Evolutionary conservation across 2,797 vertebrate genomes (phyloP), one percentile per base, ranked within the genome.

Genomic region (Denticeps clupeoides): DNA sequence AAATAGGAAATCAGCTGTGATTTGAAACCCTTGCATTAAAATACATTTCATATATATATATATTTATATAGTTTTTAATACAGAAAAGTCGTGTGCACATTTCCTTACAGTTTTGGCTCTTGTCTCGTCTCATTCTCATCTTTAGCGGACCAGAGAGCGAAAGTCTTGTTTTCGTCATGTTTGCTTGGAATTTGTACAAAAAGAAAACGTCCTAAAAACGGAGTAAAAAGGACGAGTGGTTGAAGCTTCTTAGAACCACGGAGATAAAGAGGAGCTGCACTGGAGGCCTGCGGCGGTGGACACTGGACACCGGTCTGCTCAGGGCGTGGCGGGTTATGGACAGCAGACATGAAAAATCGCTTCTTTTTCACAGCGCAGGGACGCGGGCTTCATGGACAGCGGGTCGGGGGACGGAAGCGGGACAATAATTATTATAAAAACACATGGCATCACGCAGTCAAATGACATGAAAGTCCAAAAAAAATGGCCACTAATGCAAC

Each of bases 401-500:
- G n/a, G n/a, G n/a, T n/a, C n/a, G n/a, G n/a, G n/a, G n/a, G n/a
- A n/a, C n/a, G n/a, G n/a, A n/a, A n/a, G n/a, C n/a, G n/a, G n/a
- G n/a, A n/a, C n/a, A n/a, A n/a, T n/a, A 62, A 18, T 46, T 63
- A 70, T 47, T 65, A 59, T 62, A 49, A 47, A 35, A 53, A 37
- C 33, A 13, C 55, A 55, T 50, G 62, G 51, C 51, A 47, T 62
- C 82, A 81, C 60, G 85, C 82, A 88, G 90, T 89, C 89, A 90
- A 87, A 85, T 84, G 33, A 37, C 19, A 9, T 37, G 18, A 18
- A 4, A 8, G 37, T 8, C 7, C 16, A 13, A 35, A 7, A 13
- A 35, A 35, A 35, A 8, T 3, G 37, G 37, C 37, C 8, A 37
- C n/a, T n/a, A n/a, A n/a, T n/a, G 19, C 26, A 27, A 88, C 82